Conservation (phyloP, 1,140 invertebrate species). For the Bacillus rossius region DNA sequence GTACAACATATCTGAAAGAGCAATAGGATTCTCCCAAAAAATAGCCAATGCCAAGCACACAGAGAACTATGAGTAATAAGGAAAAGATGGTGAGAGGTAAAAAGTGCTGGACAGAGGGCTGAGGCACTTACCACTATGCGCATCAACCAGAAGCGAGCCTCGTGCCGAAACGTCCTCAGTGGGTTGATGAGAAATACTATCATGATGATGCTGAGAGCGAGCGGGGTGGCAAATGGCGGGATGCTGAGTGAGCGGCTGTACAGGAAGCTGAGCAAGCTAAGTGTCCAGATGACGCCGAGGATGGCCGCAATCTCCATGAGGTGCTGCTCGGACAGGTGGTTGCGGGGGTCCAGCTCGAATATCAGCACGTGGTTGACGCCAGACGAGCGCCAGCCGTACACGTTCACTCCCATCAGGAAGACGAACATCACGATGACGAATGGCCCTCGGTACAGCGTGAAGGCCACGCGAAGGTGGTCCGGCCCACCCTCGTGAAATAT, state of each 20-base stretch:
- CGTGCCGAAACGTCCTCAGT: conserved; percentile 67
- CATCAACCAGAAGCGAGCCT: conserved; percentile 60
- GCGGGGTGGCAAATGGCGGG: conserved; percentile 70
- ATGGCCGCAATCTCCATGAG: conserved; percentile 83
- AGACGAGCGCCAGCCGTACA: conserved; percentile 82
- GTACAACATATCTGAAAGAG: too few species aligned
- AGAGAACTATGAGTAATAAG: too few species aligned
- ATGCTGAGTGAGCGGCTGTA: conserved; percentile 69
- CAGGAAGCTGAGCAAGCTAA: conserved; percentile 57
- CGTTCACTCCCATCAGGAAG: conserved; percentile 85
- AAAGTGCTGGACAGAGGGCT: too few species aligned
- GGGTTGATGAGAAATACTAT: conserved; percentile 76
- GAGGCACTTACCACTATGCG: conserved; percentile 43
- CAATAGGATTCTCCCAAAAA: too few species aligned
- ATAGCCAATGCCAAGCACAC: too few species aligned
- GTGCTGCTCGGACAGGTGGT: conserved; percentile 81
- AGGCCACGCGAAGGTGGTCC: conserved; percentile 47
- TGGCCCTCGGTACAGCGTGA: conserved; percentile 73
- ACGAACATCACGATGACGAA: conserved; percentile 78
- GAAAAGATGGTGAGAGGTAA: too few species aligned
- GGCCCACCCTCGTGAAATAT: conserved; percentile 39
- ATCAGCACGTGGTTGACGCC: conserved; percentile 92
- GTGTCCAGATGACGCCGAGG: conserved; percentile 78
- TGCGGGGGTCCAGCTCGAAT: conserved; percentile 87
- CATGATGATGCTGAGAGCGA: conserved; percentile 63